Conservation (phyloP, 2,797 vertebrate species). For the Sarcoramphus papa region DNA sequence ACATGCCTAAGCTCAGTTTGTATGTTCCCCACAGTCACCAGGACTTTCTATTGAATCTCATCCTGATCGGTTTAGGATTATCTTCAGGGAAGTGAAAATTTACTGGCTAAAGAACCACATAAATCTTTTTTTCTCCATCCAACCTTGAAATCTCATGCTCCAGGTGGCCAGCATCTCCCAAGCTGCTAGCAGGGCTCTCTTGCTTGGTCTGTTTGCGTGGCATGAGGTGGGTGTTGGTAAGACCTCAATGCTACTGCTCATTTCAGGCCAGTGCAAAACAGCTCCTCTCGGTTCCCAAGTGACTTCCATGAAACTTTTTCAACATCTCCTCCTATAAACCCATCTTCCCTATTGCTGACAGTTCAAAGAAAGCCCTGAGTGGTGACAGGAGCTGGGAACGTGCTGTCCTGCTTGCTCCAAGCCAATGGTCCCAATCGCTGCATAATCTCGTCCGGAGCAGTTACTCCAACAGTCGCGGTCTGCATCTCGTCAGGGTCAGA, state of each 20-base stretch:
- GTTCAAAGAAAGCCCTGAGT: neutral
- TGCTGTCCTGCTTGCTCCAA: neutral
- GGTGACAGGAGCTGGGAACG: slow-evolving; percentile 16
- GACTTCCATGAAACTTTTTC: neutral
- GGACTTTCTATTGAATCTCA: neutral
- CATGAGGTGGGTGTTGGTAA: neutral
- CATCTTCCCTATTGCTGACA: neutral
- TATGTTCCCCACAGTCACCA: accelerated
- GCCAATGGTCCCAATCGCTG: neutral
- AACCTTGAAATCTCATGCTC: neutral
- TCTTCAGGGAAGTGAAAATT: neutral
- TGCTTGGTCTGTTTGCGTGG: neutral
- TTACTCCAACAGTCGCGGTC: neutral
- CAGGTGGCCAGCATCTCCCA: neutral
- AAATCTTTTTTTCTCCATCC: neutral
- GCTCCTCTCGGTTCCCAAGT: neutral
- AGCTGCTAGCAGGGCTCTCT: neutral
- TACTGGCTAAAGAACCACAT: accelerated
- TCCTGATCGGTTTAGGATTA: neutral
- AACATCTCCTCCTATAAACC: neutral
- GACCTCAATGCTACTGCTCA: neutral
- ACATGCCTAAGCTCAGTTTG: accelerated
- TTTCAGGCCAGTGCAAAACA: neutral
- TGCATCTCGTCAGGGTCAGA: neutral
- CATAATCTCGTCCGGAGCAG: neutral